Evolutionary conservation across 1,140 invertebrate species (phyloP).

Genomic region (Chrysomallon squamiferum): DNA sequence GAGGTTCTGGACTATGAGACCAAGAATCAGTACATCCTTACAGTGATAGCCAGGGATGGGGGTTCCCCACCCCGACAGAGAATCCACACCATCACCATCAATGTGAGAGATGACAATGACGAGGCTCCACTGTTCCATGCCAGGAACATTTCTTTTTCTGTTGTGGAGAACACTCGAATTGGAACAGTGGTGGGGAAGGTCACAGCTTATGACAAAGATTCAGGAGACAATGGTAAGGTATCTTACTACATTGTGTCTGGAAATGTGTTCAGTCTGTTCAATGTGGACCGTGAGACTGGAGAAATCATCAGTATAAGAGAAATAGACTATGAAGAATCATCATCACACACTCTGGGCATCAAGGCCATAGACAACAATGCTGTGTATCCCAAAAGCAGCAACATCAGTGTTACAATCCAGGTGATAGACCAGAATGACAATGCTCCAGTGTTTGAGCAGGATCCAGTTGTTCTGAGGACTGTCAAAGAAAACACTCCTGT

Average conservation of each 20-base stretch:
- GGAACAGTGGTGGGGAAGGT: slow-evolving; percentile 89
- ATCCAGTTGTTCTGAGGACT: slow-evolving; percentile 45
- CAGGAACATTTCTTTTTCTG: slow-evolving; percentile 76
- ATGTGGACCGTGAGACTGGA: slow-evolving; percentile 96
- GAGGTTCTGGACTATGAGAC: slow-evolving; percentile 90
- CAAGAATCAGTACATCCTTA: slow-evolving; percentile 82
- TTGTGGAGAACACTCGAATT: slow-evolving; percentile 91
- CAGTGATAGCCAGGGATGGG: slow-evolving; percentile 84
- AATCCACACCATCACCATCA: slow-evolving; percentile 59
- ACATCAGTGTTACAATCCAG: slow-evolving; percentile 84
- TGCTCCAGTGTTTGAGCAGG: slow-evolving; percentile 76
- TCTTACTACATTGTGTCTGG: slow-evolving; percentile 99
- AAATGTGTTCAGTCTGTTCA: slow-evolving; percentile 96
- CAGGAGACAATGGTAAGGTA: slow-evolving; percentile 97
- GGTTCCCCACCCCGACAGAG: slow-evolving; percentile 71
- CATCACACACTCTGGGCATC: slow-evolving; percentile 64
- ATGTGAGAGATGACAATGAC: slow-evolving; percentile 59
- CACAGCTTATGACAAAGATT: slow-evolving; percentile 40
- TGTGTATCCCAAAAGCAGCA: slow-evolving; percentile 48
- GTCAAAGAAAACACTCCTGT: slow-evolving; percentile 71
- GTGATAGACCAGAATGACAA: slow-evolving; percentile 96
- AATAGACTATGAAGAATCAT: slow-evolving; percentile 87
- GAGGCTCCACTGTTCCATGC: slow-evolving; percentile 58
- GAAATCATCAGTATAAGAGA: slow-evolving; percentile 96
- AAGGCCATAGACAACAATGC: slow-evolving; percentile 55